Conservation (phyloP, 2,888 invertebrate species). For the Microplitis manilae region DNA sequence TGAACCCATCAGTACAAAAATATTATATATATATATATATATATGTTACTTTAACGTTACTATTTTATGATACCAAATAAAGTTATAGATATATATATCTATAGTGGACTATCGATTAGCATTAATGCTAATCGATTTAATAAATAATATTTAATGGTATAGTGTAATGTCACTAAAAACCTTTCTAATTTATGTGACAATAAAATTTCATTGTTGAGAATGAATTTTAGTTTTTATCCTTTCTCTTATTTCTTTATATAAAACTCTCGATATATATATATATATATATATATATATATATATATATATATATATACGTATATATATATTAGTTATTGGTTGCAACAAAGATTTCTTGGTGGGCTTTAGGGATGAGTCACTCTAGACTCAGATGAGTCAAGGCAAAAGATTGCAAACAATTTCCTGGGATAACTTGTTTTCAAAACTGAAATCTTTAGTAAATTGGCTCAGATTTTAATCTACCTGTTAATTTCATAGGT, state of each 20-base stretch:
- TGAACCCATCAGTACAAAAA: too few species aligned
- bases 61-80: too few species aligned
- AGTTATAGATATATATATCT: constrained; percentile 32
- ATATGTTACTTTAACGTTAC: too few species aligned
- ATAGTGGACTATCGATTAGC: neutral
- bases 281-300: constrained; percentile 22
- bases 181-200: constrained; percentile 48
- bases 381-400: constrained; percentile 67
- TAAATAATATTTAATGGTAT: constrained; percentile 9
- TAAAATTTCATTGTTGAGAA: constrained; percentile 68
- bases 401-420: constrained; percentile 63
- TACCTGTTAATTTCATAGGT: neutral
- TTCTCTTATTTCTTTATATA: constrained; percentile 19
- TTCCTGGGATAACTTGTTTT: constrained; percentile 51
- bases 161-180: constrained; percentile 32
- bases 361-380: constrained; percentile 56
- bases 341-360: constrained; percentile 37
- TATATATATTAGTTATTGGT: constrained; percentile 18
- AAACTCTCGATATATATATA: neutral
- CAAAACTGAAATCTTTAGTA: constrained; percentile 19
- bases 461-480: constrained; percentile 18
- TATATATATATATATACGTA: constrained; percentile 23
- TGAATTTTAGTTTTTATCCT: constrained; percentile 56
- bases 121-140: neutral
- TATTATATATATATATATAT: too few species aligned